Base-by-base conservation (phyloP, 2,113 vertebrate genomes). In the Hippopotamus amphibius region DNA sequence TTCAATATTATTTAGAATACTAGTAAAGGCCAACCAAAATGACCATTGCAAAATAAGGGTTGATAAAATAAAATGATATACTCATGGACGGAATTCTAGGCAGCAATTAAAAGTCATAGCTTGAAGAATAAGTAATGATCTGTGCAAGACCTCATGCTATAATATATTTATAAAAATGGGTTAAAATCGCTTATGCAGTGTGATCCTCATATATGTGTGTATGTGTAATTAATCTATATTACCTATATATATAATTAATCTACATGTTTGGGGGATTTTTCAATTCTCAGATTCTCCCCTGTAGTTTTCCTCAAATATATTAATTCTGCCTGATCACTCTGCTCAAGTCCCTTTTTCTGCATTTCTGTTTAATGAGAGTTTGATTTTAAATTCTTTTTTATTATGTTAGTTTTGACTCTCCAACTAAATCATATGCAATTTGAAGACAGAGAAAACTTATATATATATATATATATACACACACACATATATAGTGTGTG, bases 301-400 rank as follows among this genome's bases (percentile, higher is more conserved):
- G 24, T 68, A 77, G 9, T 86, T 92, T 92, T 86, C 53, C 26
- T 88, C 26, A 77, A 82, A 77, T 59, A 24, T n/a, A 11, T 81
- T 61, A 26, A 90, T 91, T 95, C 15, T 77, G 26, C 5, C 41
- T 82, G 48, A 55, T 92, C 15, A 26, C 22, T 80, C 53, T 63
- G 48, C 10, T 76, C 30, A 85, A 72, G 57, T 91, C 7, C 5
- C 4, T 16, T 74, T 77, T 26, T 85, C 77, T 95, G 24, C 72
- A 76, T 61, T 95, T 93, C 37, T 72, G 1, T 77, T 96, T 77
- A 86, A 66, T 84, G 57, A 90, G 22, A 76, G 17, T 68, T 96
- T 88, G 55, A 7, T 86, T 92, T 94, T 63, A 43, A 72, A 76
- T 69, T 28, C 19, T 63, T 7, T 43, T 69, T 71, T 6, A 37